Evolutionary conservation across 2,888 invertebrate genomes (phyloP), one percentile per base, ranked within the genome.

Genomic region (Criorhina ranunculi): DNA sequence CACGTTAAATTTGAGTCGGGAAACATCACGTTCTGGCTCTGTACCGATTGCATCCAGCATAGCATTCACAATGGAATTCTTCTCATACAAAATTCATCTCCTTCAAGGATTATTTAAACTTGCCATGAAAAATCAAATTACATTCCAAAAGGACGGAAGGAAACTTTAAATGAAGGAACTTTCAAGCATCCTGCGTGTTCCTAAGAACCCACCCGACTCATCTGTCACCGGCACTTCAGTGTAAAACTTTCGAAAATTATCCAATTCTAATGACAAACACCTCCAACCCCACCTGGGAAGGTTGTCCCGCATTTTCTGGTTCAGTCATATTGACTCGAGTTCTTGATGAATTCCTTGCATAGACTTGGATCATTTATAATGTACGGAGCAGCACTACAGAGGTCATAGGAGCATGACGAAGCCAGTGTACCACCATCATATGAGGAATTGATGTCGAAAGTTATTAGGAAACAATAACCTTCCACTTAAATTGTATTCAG

Each of bases 111-210:
- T 73, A 79, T 62, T 83, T 69, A 69, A 80, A 79, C 35, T 35
- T 62, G 40, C 46, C 40, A 42, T 40, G 57, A 64, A 51, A 57
- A 24, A 19, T n/a, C 11, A 51, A 59, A 44, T 44, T 29, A 24
- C 55, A n/a, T 73, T 46, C 60, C 37, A 33, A 51, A 64, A 35
- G 70, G 64, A 75, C 64, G 66, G 46, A 75, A 55, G 66, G 31
- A 75, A 85, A 85, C 75, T 85, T 85, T 80, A 85, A 80, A 85
- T 85, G 85, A 85, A 80, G 64, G 75, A 85, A 85, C 80, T 85
- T 85, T 85, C 57, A 76, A 80, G 75, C 42, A 66, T 69, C 79
- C 69, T 59, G 42, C 33, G 31, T 40, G 24, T 4, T 1, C 24
- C 24, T 24, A 4, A 24, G 24, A 24, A 3, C 24, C 2, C 24